Evolutionary conservation across 37 sponge, comb jelly and placozoan genomes (phyloP).

Genomic region (Tethya wilhelma): DNA sequence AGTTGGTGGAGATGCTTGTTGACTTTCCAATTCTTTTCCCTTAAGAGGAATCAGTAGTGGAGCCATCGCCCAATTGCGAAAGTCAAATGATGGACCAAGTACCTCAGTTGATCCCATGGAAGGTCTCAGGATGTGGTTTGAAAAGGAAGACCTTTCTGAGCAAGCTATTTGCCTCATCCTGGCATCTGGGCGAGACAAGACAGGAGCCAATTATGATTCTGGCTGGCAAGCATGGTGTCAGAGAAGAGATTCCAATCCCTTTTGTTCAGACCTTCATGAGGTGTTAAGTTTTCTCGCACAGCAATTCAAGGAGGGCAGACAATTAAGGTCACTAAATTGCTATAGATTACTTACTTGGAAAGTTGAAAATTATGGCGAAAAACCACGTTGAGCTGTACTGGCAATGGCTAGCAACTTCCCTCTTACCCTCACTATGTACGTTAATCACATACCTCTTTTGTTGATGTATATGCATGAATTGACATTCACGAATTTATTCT

Average conservation of each 20-base stretch:
- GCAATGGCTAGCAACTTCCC: too few species aligned
- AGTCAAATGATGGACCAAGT: not conserved
- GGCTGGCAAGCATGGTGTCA: slow-evolving; percentile 14
- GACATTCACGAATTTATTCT: too few species aligned
- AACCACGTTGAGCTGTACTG: too few species aligned
- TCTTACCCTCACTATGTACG: not conserved
- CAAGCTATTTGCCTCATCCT: slow-evolving; percentile 24
- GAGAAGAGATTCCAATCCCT: not conserved
- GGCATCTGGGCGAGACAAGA: slow-evolving; percentile 24
- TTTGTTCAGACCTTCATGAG: not conserved
- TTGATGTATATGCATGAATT: too few species aligned
- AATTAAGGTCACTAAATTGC: slow-evolving; percentile 41
- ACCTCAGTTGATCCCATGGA: slow-evolving; percentile 24
- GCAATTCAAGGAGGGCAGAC: slow-evolving; percentile 9
- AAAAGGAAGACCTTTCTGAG: slow-evolving; percentile 12
- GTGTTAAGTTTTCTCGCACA: slow-evolving; percentile 14
- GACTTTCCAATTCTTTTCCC: slow-evolving; percentile 26
- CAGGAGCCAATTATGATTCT: slow-evolving; percentile 13
- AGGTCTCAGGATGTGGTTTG: slow-evolving; percentile 22
- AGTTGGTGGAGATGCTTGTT: slow-evolving; percentile 13
- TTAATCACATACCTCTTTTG: not conserved
- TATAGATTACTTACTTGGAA: too few species aligned
- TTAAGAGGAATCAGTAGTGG: not conserved
- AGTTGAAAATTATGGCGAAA: too few species aligned
- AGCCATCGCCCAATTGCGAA: slow-evolving; percentile 20